Evolutionary conservation across 2,113 vertebrate genomes (phyloP).

Genomic region (Dipodomys spectabilis): DNA sequence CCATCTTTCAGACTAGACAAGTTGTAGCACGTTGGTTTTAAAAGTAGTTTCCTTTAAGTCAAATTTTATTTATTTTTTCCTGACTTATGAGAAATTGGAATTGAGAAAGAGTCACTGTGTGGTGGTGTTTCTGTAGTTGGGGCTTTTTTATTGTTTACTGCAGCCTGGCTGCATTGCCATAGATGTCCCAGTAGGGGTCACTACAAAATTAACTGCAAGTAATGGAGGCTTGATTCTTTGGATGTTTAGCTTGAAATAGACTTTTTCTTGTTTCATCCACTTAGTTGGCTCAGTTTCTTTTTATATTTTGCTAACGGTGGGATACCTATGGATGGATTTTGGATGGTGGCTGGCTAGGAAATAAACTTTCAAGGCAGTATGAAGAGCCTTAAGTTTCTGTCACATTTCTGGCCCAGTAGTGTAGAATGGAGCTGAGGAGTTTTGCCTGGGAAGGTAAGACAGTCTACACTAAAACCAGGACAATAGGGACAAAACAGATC

Average conservation of each 20-base stretch:
- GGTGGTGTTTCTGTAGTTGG: too few relatives aligned
- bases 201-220: neutral
- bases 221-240: too few relatives aligned
- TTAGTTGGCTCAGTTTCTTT: accelerated
- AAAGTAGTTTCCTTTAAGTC: neutral
- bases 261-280: neutral
- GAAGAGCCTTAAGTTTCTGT: neutral
- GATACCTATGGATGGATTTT: neutral
- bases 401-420: neutral
- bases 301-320: neutral
- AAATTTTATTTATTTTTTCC: neutral
- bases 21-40: neutral
- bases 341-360: accelerated
- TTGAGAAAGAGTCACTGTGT: neutral
- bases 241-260: too few relatives aligned
- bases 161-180: neutral
- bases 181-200: neutral
- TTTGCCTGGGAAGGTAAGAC: neutral
- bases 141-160: neutral
- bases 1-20: neutral
- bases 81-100: neutral
- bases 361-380: neutral
- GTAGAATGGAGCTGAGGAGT: neutral
- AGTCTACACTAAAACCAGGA: accelerated
- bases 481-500: too few relatives aligned